Conservation (phyloP, 1,140 invertebrate species). For the Microplitis mediator region DNA sequence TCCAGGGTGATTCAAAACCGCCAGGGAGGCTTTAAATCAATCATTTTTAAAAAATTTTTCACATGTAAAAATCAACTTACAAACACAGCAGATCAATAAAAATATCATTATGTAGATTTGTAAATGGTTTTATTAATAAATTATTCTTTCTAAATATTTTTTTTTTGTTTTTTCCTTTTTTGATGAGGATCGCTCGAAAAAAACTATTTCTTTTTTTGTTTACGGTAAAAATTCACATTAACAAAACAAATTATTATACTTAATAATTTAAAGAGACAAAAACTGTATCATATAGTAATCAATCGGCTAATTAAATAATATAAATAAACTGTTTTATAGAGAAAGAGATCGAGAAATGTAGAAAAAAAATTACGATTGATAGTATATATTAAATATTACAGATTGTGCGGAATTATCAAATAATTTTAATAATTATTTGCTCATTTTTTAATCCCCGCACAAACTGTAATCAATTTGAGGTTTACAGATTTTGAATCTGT, state of each 20-base stretch:
- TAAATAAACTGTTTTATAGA: conserved; percentile 48
- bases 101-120: conserved; percentile 46
- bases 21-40: not conserved
- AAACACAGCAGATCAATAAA: not conserved
- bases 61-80: not conserved
- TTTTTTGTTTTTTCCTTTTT: conserved; percentile 55
- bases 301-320: conserved; percentile 26
- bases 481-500: conserved; percentile 58
- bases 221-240: conserved; percentile 58
- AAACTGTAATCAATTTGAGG: conserved; percentile 56
- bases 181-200: conserved; percentile 58
- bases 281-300: not conserved
- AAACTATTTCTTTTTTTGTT: conserved; percentile 50
- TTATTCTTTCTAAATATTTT: conserved; percentile 50
- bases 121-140: conserved; percentile 64
- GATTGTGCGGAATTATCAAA: conserved; percentile 50
- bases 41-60: not conserved
- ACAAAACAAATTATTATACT: conserved; percentile 52
- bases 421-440: conserved; percentile 38
- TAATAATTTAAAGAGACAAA: not conserved
- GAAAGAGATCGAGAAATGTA: conserved; percentile 43
- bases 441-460: conserved; percentile 42
- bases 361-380: conserved; percentile 48
- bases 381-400: conserved; percentile 44
- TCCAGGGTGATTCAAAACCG: too few relatives aligned